These are phyloP conservation scores for Cyrtodaria siliqua DNA, from an alignment of 2,888 invertebrate species.

Conservation along the genomic window DNA sequence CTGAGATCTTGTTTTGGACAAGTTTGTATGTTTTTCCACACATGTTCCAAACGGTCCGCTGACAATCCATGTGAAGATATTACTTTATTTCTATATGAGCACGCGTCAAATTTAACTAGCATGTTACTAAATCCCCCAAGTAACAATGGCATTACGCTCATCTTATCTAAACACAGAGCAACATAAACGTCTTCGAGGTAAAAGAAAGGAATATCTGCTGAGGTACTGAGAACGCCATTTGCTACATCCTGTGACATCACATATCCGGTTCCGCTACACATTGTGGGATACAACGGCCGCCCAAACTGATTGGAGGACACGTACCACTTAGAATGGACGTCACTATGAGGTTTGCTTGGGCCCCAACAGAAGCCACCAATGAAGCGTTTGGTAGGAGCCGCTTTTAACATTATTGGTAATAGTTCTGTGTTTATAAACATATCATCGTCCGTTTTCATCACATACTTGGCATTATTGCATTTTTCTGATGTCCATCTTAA, in stretches of 20 bases:
- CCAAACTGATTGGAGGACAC: not conserved
- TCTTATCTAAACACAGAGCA: constrained; percentile 53
- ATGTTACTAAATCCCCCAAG: too few species aligned
- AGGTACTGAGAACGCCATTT: not conserved
- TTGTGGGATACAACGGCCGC: not conserved
- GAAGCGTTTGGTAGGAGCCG: too few species aligned
- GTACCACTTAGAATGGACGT: not conserved
- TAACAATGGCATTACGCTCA: too few species aligned
- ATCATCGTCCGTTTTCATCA: constrained; percentile 82
- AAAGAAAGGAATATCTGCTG: not conserved
- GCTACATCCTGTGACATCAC: not conserved
- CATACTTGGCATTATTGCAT: constrained; percentile 67
- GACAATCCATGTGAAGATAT: too few species aligned
- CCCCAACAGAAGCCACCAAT: too few species aligned
- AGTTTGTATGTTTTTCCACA: too few species aligned
- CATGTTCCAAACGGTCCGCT: too few species aligned
- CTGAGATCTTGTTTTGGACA: too few species aligned
- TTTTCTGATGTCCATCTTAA: constrained; percentile 66
- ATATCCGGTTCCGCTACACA: constrained; percentile 5
- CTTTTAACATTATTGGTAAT: not conserved
- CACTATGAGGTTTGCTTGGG: too few species aligned
- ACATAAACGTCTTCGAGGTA: constrained; percentile 43
- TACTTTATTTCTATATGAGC: too few species aligned
- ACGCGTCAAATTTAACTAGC: too few species aligned
- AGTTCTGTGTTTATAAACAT: constrained; percentile 73